phyloP scores from a whole-genome alignment of 1,140 invertebrate genomes.

The Acromyrmex charruanus region DNA sequence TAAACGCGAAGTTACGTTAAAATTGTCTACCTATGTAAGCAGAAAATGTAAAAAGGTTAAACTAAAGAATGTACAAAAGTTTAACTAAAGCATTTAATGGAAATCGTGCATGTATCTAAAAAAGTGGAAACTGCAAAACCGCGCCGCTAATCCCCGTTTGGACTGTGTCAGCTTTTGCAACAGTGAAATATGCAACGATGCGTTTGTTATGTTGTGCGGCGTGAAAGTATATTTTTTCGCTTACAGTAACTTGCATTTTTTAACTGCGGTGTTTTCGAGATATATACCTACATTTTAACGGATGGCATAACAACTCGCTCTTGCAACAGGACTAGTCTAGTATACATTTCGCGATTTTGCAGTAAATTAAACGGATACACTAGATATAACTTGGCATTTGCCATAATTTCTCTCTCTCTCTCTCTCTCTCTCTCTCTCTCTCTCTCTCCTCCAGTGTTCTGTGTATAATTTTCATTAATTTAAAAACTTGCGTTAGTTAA shows the following conservation, averaged over 20 bases:
- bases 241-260: slow-evolving; percentile 52
- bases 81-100: slow-evolving; percentile 67
- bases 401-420: not conserved
- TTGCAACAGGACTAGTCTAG: not conserved
- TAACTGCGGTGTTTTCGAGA: slow-evolving; percentile 18
- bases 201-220: slow-evolving; percentile 31
- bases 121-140: slow-evolving; percentile 32
- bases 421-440: not conserved
- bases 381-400: slow-evolving; percentile 10
- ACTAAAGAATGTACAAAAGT: slow-evolving; percentile 23
- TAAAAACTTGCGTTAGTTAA: not conserved
- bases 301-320: slow-evolving; percentile 48
- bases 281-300: slow-evolving; percentile 48
- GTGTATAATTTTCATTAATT: not conserved
- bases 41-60: slow-evolving; percentile 8
- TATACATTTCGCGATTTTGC: slow-evolving; percentile 44
- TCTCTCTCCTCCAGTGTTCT: not conserved
- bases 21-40: slow-evolving; percentile 9
- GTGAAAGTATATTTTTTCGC: slow-evolving; percentile 50
- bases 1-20: not conserved
- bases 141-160: slow-evolving; percentile 33
- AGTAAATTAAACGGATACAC: slow-evolving; percentile 50
- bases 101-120: slow-evolving; percentile 28
- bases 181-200: slow-evolving; percentile 45
- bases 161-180: slow-evolving; percentile 24